phyloP scores from a whole-genome alignment of 2,888 invertebrate genomes.

The Drosophila mayaguana region DNA sequence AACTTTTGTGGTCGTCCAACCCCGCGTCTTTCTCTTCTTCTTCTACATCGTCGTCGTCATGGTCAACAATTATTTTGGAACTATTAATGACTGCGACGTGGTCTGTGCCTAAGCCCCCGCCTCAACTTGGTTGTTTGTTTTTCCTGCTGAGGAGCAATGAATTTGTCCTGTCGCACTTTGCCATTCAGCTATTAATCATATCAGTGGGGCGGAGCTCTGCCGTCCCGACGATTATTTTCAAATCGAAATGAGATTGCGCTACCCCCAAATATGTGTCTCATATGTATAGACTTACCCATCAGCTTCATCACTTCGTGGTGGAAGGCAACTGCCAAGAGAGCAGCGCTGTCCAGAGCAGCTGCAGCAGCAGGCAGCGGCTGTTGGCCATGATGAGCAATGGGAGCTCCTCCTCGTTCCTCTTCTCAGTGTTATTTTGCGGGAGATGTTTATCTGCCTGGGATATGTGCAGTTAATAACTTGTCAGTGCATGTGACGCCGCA shows the following conservation, averaged over 20 bases:
- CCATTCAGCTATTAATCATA: slow-evolving; percentile 72
- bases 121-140: slow-evolving; percentile 63
- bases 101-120: slow-evolving; percentile 22
- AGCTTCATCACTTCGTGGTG: slow-evolving; percentile 90
- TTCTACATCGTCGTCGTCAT: slow-evolving; percentile 38
- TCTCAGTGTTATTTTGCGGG: slow-evolving; percentile 1
- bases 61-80: slow-evolving; percentile 79
- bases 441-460: slow-evolving; percentile 23
- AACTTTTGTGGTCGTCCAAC: slow-evolving; percentile 47
- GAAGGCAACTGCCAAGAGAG: slow-evolving; percentile 82
- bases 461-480: slow-evolving; percentile 56
- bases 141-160: slow-evolving; percentile 67
- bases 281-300: slow-evolving; percentile 87
- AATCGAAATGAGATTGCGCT: slow-evolving; percentile 34
- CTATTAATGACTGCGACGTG: slow-evolving; percentile 72
- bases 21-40: not conserved
- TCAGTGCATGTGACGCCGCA: slow-evolving; percentile 59
- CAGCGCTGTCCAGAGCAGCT: slow-evolving; percentile 69
- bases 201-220: slow-evolving; percentile 30
- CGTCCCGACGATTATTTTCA: slow-evolving; percentile 39
- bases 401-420: not conserved
- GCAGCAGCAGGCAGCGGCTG: slow-evolving; percentile 31
- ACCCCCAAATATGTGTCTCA: not conserved
- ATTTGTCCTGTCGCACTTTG: slow-evolving; percentile 69
- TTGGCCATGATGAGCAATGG: slow-evolving; percentile 31